Percentiles rank a stretch among this genome's conserved stretches.
phyloP scores from a whole-genome alignment of 2,113 vertebrate genomes.

The human region GRCh38 chrY:592001-592500 shows the following conservation, averaged over 20 bases:
- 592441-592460: fast-evolving
- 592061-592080: too few relatives aligned
- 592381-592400: not conserved
- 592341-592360: fast-evolving
- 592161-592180: too few relatives aligned
- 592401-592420: fast-evolving
- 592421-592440: fast-evolving
- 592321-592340: fast-evolving
- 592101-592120: too few relatives aligned
- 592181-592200: fast-evolving
- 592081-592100: too few relatives aligned
- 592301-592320: not conserved
- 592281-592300: not conserved
- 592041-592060: too few relatives aligned
- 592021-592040: too few relatives aligned
- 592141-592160: fast-evolving
- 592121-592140: fast-evolving
- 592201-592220: too few relatives aligned
- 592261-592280: too few relatives aligned
- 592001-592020: too few relatives aligned
- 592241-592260: fast-evolving
- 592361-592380: not conserved
- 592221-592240: fast-evolving
- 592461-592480: fast-evolving
- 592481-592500: fast-evolving